Conservation (phyloP, 37 sponge, comb jelly and placozoan species). For the Geodia barretti region DNA sequence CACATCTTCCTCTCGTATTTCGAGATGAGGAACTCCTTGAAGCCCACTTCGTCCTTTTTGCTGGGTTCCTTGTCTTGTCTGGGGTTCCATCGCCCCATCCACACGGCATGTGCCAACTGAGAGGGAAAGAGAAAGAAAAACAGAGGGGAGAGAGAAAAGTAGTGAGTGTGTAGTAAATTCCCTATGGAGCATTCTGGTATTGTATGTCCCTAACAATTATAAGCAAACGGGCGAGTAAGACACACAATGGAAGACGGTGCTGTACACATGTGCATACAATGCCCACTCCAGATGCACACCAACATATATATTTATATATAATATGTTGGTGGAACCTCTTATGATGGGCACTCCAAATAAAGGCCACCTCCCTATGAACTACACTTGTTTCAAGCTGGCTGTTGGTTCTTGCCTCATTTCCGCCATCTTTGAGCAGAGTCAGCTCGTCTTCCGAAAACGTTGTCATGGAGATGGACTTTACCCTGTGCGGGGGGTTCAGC, state of each 20-base stretch:
- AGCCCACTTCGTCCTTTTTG: slow-evolving; percentile 62
- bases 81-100: slow-evolving; percentile 73
- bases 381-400: not conserved
- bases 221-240: not conserved
- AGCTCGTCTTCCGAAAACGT: slow-evolving; percentile 80
- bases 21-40: slow-evolving; percentile 64
- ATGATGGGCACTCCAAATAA: too few species aligned
- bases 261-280: too few species aligned
- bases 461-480: slow-evolving; percentile 97
- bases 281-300: too few species aligned
- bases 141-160: not conserved
- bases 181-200: too few species aligned
- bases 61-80: slow-evolving; percentile 64
- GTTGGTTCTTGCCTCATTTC: slow-evolving; percentile 77
- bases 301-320: too few species aligned
- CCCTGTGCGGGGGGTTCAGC: slow-evolving; percentile 91
- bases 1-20: slow-evolving; percentile 85
- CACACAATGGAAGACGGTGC: too few species aligned
- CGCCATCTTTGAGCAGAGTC: slow-evolving; percentile 64
- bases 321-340: too few species aligned
- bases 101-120: slow-evolving; percentile 62
- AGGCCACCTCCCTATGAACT: too few species aligned
- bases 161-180: too few species aligned
- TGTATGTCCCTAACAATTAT: not conserved
- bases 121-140: not conserved